Conservation (phyloP, 2,113 vertebrate species). For the Alethe castanea region DNA sequence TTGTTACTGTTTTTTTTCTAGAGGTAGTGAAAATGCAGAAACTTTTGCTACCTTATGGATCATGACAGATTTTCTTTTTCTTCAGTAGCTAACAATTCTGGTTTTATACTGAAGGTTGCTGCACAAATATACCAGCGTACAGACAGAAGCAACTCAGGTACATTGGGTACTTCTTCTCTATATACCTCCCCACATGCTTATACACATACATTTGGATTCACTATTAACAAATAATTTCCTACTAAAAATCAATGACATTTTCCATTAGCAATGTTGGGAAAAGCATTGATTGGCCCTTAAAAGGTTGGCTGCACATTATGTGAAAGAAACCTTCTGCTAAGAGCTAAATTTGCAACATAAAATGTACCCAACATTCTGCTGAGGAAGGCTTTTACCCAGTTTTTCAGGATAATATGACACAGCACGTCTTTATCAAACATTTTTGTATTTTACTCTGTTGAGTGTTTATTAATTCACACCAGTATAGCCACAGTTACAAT, state of each 20-base stretch:
- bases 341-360: neutral
- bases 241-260: neutral
- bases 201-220: neutral
- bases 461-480: neutral
- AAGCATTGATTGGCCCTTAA: neutral
- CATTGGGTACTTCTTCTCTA: neutral
- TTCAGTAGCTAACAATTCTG: neutral
- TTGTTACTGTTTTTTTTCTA: neutral
- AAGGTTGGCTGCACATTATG: neutral
- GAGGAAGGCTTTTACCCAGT: neutral
- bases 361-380: neutral
- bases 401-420: neutral
- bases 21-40: neutral
- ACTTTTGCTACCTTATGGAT: neutral
- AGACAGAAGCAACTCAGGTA: neutral
- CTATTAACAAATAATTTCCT: neutral
- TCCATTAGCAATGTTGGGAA: neutral
- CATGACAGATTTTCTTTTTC: neutral
- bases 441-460: neutral
- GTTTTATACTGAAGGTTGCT: neutral
- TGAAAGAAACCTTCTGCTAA: neutral
- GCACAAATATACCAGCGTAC: neutral
- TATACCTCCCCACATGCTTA: accelerated
- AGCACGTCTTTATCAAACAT: neutral
- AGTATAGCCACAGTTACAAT: neutral